Evolutionary conservation across 1,140 invertebrate genomes (phyloP).

Genomic region (Calliphora vicina): DNA sequence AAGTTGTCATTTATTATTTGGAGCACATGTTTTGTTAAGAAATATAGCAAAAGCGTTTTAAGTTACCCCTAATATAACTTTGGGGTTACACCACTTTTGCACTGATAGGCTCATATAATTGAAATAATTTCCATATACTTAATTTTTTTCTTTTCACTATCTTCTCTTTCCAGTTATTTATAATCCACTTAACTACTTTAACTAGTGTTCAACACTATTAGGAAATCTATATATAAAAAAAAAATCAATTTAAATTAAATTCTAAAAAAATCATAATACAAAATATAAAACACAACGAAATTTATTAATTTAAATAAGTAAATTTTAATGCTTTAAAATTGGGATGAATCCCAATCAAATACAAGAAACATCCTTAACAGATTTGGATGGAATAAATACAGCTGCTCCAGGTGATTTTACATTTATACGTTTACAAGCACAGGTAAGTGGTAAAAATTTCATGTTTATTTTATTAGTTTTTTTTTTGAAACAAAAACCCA

Average conservation of each 20-base stretch:
- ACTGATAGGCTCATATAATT: too few relatives aligned
- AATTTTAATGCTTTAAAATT: constrained; percentile 27
- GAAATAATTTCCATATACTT: too few relatives aligned
- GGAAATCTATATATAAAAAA: not conserved
- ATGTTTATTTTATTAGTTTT: too few relatives aligned
- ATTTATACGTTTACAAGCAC: constrained; percentile 23
- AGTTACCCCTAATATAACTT: too few relatives aligned
- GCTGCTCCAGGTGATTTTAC: constrained; percentile 12
- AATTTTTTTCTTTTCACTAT: too few relatives aligned
- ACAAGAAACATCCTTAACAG: constrained; percentile 25
- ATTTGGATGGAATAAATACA: constrained; percentile 26
- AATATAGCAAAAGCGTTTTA: too few relatives aligned
- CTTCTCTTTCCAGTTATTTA: too few relatives aligned
- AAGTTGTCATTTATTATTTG: too few relatives aligned
- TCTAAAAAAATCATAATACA: not conserved
- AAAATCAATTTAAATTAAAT: not conserved
- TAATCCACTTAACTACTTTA: too few relatives aligned
- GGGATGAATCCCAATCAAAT: constrained; percentile 34
- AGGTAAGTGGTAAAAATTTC: not conserved
- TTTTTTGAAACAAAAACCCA: too few relatives aligned
- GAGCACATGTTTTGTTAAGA: too few relatives aligned
- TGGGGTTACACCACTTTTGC: too few relatives aligned
- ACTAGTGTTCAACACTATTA: not conserved
- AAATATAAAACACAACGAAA: constrained; percentile 9
- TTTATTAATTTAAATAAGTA: not conserved